Base-by-base conservation (phyloP, 2,888 invertebrate genomes). In the Odontomyia ornata region DNA sequence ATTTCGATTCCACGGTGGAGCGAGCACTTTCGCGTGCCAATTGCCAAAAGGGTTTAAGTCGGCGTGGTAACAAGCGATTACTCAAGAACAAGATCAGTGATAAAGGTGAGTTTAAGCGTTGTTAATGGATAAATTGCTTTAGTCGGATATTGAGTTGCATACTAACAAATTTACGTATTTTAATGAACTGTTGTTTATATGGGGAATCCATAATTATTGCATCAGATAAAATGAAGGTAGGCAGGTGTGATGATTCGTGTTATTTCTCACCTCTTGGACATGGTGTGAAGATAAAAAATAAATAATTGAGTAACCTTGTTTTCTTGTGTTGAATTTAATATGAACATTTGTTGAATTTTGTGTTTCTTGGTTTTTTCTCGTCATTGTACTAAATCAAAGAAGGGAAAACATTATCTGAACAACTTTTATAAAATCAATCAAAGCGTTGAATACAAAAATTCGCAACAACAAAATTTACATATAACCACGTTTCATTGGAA, bases 1-100 rank as follows among this genome's bases (percentile, higher is more conserved):
- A 86, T 76, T 86, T 87, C 57, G 87, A 87, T 80, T 84, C 83
- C 9, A 84, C 83, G 76, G 83, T 86, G 79, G 87, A 87, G 71
- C 83, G 83, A 30, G 86, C 87, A 13, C 81, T 86, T 79, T 84
- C 85, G 77, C 83, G 86, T 30, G 86, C 87, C 78, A 87, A 86
- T 79, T 87, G 87, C 77, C 86, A 87, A 78, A 87, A 86, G 81
- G 85, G 85, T 21, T 69, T 81, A 43, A 82, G 84, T 72, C 82
- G 81, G 65, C 83, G 85, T 0, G 86, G 85, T 60, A 86, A 86
- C 79, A 81, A 84, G 23, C 83, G 85, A 79, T 83, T 86, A 83
- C 77, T 86, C 76, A 84, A 84, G 79, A 85, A 85, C 79, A 85
- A 85, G 82, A 83, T 83, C 72, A 84, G 83, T 11, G 86, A 86